These are phyloP conservation scores for Magallana angulata DNA, from an alignment of 1,140 invertebrate species.

Conservation along the genomic window DNA sequence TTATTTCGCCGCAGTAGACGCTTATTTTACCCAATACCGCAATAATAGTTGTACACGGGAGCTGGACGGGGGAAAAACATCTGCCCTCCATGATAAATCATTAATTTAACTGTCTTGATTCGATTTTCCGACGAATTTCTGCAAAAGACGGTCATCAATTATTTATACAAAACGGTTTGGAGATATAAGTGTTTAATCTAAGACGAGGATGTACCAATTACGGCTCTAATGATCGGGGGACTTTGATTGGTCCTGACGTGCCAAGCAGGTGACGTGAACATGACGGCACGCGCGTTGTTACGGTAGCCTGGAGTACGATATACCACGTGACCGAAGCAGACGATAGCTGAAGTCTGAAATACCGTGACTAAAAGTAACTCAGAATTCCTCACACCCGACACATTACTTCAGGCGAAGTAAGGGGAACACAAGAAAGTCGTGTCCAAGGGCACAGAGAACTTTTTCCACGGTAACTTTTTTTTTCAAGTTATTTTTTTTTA, in stretches of 20 bases:
- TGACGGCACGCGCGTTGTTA: constrained; percentile 33
- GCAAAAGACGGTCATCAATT: constrained; percentile 31
- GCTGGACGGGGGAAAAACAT: constrained; percentile 24
- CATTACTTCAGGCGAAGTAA: neutral
- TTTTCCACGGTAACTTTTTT: constrained; percentile 8
- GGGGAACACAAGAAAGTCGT: neutral
- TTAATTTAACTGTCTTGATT: constrained; percentile 37
- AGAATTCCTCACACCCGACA: neutral
- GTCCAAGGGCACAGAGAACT: neutral
- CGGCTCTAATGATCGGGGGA: neutral
- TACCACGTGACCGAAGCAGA: constrained; percentile 28
- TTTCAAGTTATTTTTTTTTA: neutral
- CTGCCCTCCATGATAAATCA: constrained; percentile 30
- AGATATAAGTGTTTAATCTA: constrained; percentile 38
- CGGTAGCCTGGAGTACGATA: constrained; percentile 24
- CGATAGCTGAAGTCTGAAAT: constrained; percentile 5
- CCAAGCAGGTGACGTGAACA: constrained; percentile 31
- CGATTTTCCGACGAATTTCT: constrained; percentile 37
- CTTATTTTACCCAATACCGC: neutral
- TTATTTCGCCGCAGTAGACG: constrained; percentile 14
- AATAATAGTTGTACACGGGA: neutral
- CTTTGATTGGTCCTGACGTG: constrained; percentile 23
- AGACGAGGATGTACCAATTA: constrained; percentile 33
- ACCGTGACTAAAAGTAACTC: neutral
- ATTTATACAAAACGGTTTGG: constrained; percentile 36